Evolutionary conservation across 2,797 vertebrate species (phyloP), one percentile per base, ranked within the genome.

Genomic region (Lutjanus campechanus): DNA sequence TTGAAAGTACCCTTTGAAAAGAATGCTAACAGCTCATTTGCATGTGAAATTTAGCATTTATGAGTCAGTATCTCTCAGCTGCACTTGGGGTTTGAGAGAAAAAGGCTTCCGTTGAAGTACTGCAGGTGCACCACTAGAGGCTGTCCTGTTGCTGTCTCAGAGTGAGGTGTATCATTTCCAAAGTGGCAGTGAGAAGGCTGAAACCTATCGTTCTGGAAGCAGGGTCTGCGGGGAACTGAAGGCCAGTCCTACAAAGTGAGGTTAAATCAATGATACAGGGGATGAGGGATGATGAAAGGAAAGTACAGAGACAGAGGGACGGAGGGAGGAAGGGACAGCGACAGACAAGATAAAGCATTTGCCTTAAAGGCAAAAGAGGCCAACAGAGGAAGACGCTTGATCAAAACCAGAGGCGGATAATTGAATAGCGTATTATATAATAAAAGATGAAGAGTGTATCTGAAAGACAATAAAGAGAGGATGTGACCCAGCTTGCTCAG

Each of bases 111-210:
- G 10, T 22, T 90, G 94, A 77, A 93, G 79, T 93, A 54, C 44
- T 20, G 1, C n/a, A 11, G 2, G 3, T 82, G 47, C 10, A 22
- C 93, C 94, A 94, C 89, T 92, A 94, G 94, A 93, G 94, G 94
- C 90, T 93, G 81, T 94, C 88, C 89, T 93, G 86, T 61, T 81
- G 79, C 91, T 82, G 73, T 78, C 64, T 84, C 77, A 76, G 51
- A 75, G 25, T 3, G 53, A 82, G 77, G n/a, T 2, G 41, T 12
- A 58, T 71, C 36, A 41, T 63, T 67, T 77, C 69, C 19, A 13
- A 73, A 11, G 67, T 40, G 75, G 72, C 46, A 13, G 69, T 11
- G 58, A 53, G 36, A 46, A 25, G 66, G 58, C 72, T 71, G 59
- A 60, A 76, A 25, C 53, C 11, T 53, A 60, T 81, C 22, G 61